phyloP scores from a whole-genome alignment of 2,888 invertebrate species.

The Ischnura elegans region DNA sequence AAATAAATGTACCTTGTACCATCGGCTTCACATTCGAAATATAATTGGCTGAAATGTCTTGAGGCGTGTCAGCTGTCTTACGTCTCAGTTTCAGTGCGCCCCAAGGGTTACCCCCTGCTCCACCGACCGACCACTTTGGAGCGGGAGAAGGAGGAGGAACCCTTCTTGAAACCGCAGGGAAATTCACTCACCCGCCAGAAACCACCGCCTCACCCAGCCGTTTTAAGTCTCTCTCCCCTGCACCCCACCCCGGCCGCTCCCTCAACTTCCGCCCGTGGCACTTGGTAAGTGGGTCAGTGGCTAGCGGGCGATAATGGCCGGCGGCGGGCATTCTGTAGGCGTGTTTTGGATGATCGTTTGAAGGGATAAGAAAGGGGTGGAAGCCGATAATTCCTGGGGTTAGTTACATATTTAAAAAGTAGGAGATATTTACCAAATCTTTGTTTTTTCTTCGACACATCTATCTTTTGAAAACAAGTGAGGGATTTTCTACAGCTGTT shows the following conservation, averaged over 20 bases:
- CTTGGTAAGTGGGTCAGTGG: slow-evolving; percentile 10
- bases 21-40: too few species aligned
- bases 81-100: neutral
- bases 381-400: too few species aligned
- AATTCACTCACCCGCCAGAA: neutral
- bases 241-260: neutral
- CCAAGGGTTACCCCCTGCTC: neutral
- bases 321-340: neutral
- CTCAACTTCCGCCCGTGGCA: neutral
- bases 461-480: too few species aligned
- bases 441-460: too few species aligned
- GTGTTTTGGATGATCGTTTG: neutral
- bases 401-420: too few species aligned
- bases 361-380: neutral
- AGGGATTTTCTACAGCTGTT: too few species aligned
- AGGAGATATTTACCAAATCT: too few species aligned
- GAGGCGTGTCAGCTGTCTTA: neutral
- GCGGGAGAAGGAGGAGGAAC: neutral
- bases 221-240: neutral
- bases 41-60: too few species aligned
- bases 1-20: too few species aligned
- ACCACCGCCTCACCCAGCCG: neutral
- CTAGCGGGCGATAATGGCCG: slow-evolving; percentile 3
- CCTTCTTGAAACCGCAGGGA: neutral
- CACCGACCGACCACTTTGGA: neutral